These are phyloP conservation scores for Phasianus colchicus DNA, from an alignment of 2,113 vertebrate genomes.

Conservation along the genomic window DNA sequence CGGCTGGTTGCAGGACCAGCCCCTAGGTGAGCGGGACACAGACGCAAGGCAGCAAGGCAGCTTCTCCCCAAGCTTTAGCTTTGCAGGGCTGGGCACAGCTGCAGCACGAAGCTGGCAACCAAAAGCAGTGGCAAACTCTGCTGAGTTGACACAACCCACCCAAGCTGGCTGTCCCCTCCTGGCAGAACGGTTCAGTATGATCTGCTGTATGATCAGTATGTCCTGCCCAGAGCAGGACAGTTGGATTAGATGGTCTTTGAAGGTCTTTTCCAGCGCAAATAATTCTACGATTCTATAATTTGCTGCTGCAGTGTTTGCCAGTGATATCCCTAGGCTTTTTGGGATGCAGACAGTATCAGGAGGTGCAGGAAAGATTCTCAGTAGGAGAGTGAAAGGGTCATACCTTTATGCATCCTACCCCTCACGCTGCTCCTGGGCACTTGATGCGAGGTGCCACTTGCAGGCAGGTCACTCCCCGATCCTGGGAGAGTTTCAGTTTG, in stretches of 20 bases:
- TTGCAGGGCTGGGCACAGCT: neutral
- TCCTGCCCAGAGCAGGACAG: neutral
- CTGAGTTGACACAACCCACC: neutral
- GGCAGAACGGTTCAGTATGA: neutral
- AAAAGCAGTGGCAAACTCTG: neutral
- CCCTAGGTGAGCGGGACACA: neutral
- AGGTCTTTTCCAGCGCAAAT: neutral
- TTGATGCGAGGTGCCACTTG: rapidly evolving
- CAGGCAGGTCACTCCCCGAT: neutral
- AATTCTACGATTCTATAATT: neutral
- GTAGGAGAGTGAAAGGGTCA: neutral
- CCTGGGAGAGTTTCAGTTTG: neutral
- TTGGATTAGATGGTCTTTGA: neutral
- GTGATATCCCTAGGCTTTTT: neutral
- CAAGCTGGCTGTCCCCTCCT: neutral
- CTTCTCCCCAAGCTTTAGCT: neutral
- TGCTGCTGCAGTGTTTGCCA: neutral
- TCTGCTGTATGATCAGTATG: neutral
- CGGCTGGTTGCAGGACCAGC: neutral
- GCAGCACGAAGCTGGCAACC: neutral
- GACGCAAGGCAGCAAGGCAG: neutral
- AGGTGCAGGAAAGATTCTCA: neutral
- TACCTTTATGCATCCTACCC: rapidly evolving
- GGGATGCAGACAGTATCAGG: neutral
- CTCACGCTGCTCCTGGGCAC: rapidly evolving